phyloP scores from a whole-genome alignment of 1,140 invertebrate species.

The Brachionus asplanchnoidis region DNA sequence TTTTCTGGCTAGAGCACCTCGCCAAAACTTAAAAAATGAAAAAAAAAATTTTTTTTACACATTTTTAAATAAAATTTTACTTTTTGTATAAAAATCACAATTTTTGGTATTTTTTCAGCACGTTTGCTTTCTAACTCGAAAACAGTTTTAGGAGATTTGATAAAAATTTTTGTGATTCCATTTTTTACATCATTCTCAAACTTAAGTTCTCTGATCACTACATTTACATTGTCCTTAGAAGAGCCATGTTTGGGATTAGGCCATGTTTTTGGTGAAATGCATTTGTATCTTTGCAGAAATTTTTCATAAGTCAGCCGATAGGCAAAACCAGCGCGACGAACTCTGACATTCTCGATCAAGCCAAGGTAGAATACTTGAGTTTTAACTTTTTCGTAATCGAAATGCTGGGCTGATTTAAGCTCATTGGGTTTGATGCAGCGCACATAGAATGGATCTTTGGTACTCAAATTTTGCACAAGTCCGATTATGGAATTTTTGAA shows the following conservation, averaged over 20 bases:
- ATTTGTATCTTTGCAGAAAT: conserved; percentile 85
- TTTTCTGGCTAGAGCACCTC: background rate
- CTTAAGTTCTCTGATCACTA: conserved; percentile 73
- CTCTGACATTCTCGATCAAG: conserved; percentile 83
- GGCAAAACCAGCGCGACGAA: conserved; percentile 85
- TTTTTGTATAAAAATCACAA: conserved; percentile 87
- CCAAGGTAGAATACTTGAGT: conserved; percentile 81
- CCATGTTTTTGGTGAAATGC: conserved; percentile 88
- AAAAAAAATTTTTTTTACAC: too few species aligned
- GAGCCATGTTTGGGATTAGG: conserved; percentile 75
- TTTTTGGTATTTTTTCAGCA: conserved; percentile 72
- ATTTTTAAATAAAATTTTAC: conserved; percentile 55
- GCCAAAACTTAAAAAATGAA: conserved; percentile 3
- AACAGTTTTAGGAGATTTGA: conserved; percentile 78
- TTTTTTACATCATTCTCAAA: conserved; percentile 80
- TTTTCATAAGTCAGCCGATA: conserved; percentile 81
- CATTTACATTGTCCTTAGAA: conserved; percentile 74
- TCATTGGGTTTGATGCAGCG: conserved; percentile 90
- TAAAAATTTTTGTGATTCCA: conserved; percentile 89
- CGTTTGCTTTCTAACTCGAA: conserved; percentile 75
- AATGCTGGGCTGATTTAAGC: conserved; percentile 73
- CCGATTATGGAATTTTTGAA: conserved; percentile 91
- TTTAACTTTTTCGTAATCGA: conserved; percentile 70
- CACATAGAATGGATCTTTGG: conserved; percentile 90
- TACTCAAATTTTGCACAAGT: conserved; percentile 77